phyloP scores from a whole-genome alignment of 2,113 vertebrate genomes.

The Pituophis catenifer region DNA sequence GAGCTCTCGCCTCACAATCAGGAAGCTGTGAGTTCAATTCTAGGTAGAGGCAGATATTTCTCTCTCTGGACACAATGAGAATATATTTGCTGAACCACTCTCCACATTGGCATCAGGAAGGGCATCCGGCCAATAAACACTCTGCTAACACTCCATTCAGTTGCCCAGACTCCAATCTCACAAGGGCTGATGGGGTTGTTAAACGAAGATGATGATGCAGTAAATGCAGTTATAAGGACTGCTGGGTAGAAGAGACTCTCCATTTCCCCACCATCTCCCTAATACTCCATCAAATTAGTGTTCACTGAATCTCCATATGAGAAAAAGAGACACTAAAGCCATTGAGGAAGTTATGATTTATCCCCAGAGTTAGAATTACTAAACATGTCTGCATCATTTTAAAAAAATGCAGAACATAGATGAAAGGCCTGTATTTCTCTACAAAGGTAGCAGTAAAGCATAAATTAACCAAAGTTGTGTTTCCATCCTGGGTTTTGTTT shows the following conservation, averaged over 20 bases:
- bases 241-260: slow-evolving; percentile 60
- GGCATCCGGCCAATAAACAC: too few species aligned
- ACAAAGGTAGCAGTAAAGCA: background rate
- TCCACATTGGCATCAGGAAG: too few species aligned
- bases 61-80: too few species aligned
- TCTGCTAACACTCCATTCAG: too few species aligned
- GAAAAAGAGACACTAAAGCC: background rate
- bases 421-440: background rate
- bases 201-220: too few species aligned
- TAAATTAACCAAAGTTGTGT: background rate
- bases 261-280: slow-evolving; percentile 68
- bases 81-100: too few species aligned
- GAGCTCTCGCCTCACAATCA: too few species aligned
- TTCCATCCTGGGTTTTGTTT: background rate
- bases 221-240: too few species aligned
- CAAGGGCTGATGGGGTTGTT: too few species aligned
- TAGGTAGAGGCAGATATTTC: too few species aligned
- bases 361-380: slow-evolving; percentile 36
- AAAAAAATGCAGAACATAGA: background rate
- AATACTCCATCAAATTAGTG: slow-evolving; percentile 35
- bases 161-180: too few species aligned
- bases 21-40: too few species aligned
- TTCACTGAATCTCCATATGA: slow-evolving; percentile 51
- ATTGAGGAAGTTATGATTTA: slow-evolving; percentile 43
- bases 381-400: background rate